Conservation (phyloP, 1,140 invertebrate species). For the Drosophila sp. region DNA sequence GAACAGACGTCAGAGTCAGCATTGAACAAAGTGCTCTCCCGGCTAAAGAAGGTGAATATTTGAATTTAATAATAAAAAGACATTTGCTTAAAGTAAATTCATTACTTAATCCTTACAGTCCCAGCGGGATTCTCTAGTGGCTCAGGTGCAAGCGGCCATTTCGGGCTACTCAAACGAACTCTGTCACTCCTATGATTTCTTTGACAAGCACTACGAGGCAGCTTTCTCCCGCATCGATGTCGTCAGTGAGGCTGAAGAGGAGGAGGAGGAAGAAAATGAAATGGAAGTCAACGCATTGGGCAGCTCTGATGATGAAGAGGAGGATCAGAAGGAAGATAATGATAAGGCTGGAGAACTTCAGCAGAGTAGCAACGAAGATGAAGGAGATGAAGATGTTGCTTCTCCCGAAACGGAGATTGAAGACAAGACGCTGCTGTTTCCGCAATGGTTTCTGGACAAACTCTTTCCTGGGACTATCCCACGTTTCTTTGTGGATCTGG, state of each 20-base stretch:
- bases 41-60: slow-evolving; percentile 84
- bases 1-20: slow-evolving; percentile 89
- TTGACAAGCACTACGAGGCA: slow-evolving; percentile 84
- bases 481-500: slow-evolving; percentile 88
- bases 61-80: not conserved
- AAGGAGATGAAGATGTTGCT: slow-evolving; percentile 40
- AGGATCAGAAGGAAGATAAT: not conserved
- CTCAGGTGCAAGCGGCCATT: slow-evolving; percentile 87
- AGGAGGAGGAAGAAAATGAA: slow-evolving; percentile 20
- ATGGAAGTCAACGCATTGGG: not conserved
- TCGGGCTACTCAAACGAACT: slow-evolving; percentile 87
- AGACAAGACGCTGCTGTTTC: slow-evolving; percentile 83
- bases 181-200: slow-evolving; percentile 86
- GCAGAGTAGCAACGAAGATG: slow-evolving; percentile 30
- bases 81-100: not conserved
- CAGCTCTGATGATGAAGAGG: slow-evolving; percentile 8
- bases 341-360: slow-evolving; percentile 20
- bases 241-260: slow-evolving; percentile 40
- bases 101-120: slow-evolving; percentile 42
- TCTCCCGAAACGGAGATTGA: slow-evolving; percentile 49
- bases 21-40: slow-evolving; percentile 87
- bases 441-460: slow-evolving; percentile 88
- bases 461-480: slow-evolving; percentile 87
- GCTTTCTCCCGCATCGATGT: slow-evolving; percentile 52
- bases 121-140: slow-evolving; percentile 85